Conservation (phyloP, 2,113 vertebrate genomes). For the Nannospalax galili region DNA sequence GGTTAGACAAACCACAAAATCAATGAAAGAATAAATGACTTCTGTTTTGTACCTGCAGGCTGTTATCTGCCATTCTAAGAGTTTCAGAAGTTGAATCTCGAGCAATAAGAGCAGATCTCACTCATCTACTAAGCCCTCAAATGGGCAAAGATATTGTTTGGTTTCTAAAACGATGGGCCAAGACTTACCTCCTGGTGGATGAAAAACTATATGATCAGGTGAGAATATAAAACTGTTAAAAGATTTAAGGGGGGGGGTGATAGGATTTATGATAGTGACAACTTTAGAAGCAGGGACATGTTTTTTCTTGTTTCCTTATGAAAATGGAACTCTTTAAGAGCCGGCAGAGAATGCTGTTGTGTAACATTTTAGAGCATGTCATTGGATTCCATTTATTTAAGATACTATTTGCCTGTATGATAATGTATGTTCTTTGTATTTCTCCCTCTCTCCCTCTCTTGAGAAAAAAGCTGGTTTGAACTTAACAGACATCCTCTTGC, state of each 20-base stretch:
- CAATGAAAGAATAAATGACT: not conserved
- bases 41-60: constrained; percentile 87
- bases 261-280: not conserved
- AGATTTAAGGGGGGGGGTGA: not conserved
- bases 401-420: not conserved
- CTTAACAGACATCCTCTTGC: not conserved
- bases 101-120: constrained; percentile 96
- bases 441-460: no score
- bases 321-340: not conserved
- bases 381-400: constrained; percentile 30
- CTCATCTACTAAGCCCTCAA: constrained; percentile 96
- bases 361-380: not conserved
- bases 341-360: not conserved
- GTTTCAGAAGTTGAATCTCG: constrained; percentile 98
- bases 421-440: not conserved
- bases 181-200: constrained; percentile 97
- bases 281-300: not conserved
- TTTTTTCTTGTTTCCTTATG: not conserved
- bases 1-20: not conserved
- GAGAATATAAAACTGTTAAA: constrained; percentile 68
- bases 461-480: no score
- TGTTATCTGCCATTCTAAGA: constrained; percentile 95
- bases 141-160: constrained; percentile 99
- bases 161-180: constrained; percentile 98
- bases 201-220: constrained; percentile 99